phyloP scores from a whole-genome alignment of 2,797 vertebrate species.

The Xenopus petersii region DNA sequence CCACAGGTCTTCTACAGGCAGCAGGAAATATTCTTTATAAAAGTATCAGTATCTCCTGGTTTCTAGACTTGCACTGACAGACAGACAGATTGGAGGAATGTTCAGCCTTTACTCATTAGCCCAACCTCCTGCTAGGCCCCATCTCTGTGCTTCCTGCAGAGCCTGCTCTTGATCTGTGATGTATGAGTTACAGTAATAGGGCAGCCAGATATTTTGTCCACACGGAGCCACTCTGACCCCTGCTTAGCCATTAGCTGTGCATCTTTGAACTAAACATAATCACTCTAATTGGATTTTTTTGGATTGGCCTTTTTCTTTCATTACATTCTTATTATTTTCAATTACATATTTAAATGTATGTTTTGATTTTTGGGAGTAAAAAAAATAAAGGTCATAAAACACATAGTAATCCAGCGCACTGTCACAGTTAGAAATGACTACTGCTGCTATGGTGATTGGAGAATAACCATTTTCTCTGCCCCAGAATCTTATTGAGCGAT shows the following conservation, averaged over 20 bases:
- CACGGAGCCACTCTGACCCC: slow-evolving; percentile 54
- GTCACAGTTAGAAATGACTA: too few species aligned
- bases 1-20: background rate
- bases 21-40: slow-evolving; percentile 9
- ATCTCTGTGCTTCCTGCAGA: slow-evolving; percentile 66
- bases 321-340: background rate
- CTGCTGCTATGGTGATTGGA: too few species aligned
- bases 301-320: slow-evolving; percentile 42
- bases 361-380: background rate
- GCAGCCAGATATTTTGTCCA: slow-evolving; percentile 60
- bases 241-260: slow-evolving; percentile 49
- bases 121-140: slow-evolving; percentile 76
- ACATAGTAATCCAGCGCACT: too few species aligned
- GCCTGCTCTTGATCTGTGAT: slow-evolving; percentile 76
- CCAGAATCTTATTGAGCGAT: too few species aligned
- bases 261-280: slow-evolving; percentile 56
- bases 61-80: slow-evolving; percentile 55
- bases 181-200: slow-evolving; percentile 64
- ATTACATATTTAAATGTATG: background rate
- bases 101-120: slow-evolving; percentile 79
- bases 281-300: slow-evolving; percentile 59
- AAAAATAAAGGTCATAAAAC: too few species aligned
- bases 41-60: slow-evolving; percentile 38
- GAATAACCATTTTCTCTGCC: too few species aligned
- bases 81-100: slow-evolving; percentile 58